A percentile compares a stretch with the other conserved stretches of the same genome.
phyloP scores from a whole-genome alignment of 2,113 vertebrate species.

The Anoplopoma fimbria region DNA sequence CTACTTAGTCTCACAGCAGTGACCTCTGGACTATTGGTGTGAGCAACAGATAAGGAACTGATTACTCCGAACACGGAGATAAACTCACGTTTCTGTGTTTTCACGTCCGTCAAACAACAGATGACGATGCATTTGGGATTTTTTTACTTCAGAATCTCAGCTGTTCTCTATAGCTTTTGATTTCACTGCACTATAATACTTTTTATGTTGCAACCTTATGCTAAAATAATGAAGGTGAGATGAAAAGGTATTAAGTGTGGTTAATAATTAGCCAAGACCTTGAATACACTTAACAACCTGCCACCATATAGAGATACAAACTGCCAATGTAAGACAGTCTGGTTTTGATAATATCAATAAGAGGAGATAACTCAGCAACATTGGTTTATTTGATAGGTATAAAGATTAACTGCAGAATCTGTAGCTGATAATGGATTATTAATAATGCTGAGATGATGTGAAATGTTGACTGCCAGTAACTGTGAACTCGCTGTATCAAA shows the following conservation, averaged over 20 bases:
- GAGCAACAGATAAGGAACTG: slow-evolving; percentile 25
- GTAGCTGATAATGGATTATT: background rate
- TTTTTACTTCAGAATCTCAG: background rate
- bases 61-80: slow-evolving; percentile 19
- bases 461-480: background rate
- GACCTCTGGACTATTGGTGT: slow-evolving; percentile 65
- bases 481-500: background rate
- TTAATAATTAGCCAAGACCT: too few relatives aligned
- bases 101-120: background rate
- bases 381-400: background rate
- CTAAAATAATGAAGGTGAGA: background rate
- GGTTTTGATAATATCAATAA: background rate
- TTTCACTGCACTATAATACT: too few relatives aligned
- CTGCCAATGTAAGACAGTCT: background rate
- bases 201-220: too few relatives aligned
- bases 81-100: background rate
- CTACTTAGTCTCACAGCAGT: background rate
- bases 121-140: background rate
- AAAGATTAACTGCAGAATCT: background rate
- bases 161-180: too few relatives aligned
- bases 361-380: background rate
- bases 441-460: background rate
- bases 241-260: background rate
- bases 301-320: background rate
- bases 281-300: background rate